Evolutionary conservation across 1,140 invertebrate species (phyloP), one percentile per base, ranked within the genome.

Genomic region (Hycleus cichorii): DNA sequence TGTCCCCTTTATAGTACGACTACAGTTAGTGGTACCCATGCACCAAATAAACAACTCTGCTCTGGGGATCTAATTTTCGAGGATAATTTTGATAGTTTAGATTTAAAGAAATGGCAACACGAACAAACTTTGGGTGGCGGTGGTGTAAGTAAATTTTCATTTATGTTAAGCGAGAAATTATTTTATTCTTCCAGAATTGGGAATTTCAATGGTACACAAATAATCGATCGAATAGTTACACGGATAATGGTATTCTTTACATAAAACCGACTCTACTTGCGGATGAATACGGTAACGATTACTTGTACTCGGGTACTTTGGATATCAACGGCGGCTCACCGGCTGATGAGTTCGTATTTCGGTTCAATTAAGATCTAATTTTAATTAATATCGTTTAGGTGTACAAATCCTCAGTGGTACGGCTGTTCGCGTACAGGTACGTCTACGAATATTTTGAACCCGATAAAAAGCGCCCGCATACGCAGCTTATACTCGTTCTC

Each of bases 161-260:
- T 26, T 32, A 49, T 39, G 4, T 49, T 47, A 54, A 50, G 1
- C 18, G 39, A 52, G 11, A 38, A 26, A 26, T 18, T 12, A 12
- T 32, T 11, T 10, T 11, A 46, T 52, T 32, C 5, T 60, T 60
- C 10, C 18, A 82, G 80, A 86, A 86, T 67, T 84, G 82, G 81
- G 85, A 87, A 70, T 87, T 87, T 70, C 80, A 87, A 72, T 81
- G 80, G 67, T 86, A 87, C 68, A 79, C 70, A 47, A 85, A 86
- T 71, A 83, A 82, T 65, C 71, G 82, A n/a, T 74, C 75, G 1
- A 86, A 86, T 72, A 83, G 80, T 47, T 86, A 80, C 64, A 69
- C 74, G 0, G 70, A 74, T 58, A 74, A 81, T 66, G 83, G 83
- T 3, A 62, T 71, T 8, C 71, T 87, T 2, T 78, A 76, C 69